Evolutionary conservation across 2,113 vertebrate species (phyloP).

Genomic region (Chaetops frenatus): DNA sequence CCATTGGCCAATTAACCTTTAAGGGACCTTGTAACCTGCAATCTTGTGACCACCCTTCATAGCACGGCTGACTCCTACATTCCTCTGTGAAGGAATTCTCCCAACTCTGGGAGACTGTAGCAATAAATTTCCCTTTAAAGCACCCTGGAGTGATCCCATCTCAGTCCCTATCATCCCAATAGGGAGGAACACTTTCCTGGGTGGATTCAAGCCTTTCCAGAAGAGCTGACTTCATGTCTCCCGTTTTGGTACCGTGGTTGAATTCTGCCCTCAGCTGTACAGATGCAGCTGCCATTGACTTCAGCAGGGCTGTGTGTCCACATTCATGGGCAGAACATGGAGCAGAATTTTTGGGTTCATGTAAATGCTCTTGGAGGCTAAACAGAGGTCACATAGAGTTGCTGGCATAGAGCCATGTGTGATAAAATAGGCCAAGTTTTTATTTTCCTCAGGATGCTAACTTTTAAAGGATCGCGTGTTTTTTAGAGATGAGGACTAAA

Average conservation of each 20-base stretch:
- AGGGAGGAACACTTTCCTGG: background rate
- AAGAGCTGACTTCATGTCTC: background rate
- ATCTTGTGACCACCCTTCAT: too few relatives aligned
- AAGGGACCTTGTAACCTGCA: too few relatives aligned
- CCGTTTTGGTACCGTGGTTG: background rate
- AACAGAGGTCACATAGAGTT: background rate
- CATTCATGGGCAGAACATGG: background rate
- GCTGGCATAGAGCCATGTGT: background rate
- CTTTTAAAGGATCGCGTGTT: background rate
- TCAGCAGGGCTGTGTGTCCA: background rate
- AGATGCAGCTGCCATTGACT: background rate
- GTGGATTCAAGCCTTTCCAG: background rate
- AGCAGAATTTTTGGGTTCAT: background rate
- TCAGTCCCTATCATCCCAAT: too few relatives aligned
- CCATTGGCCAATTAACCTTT: too few relatives aligned
- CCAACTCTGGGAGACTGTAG: too few relatives aligned
- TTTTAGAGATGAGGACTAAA: background rate
- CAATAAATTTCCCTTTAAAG: too few relatives aligned
- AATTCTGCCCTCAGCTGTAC: background rate
- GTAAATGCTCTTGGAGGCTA: background rate
- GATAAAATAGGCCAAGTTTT: background rate
- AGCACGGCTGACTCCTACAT: too few relatives aligned
- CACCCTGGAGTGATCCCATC: too few relatives aligned
- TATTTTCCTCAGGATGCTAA: background rate
- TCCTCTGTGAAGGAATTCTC: too few relatives aligned